Percentiles rank a stretch among this genome's conserved stretches.
Conservation (phyloP, 2,113 vertebrate species). For the Pseudorhombus dupliciocellatus region DNA sequence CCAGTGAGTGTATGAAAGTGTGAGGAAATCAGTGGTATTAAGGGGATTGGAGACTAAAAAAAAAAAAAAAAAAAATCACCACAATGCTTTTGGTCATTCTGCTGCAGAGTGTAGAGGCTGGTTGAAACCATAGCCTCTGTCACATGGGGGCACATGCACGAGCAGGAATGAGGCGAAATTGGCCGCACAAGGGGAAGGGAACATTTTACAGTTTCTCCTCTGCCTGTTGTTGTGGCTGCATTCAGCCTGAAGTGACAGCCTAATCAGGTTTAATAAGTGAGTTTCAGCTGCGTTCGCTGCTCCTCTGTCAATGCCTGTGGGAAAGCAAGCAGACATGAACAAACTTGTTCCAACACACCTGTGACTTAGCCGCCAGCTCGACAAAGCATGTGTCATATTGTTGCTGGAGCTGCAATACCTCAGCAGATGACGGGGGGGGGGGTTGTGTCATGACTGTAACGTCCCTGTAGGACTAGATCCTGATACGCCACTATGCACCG, state of each 20-base stretch:
- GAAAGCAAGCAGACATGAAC: constrained; percentile 48
- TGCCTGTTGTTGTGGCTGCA: constrained; percentile 7
- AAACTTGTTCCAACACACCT: constrained; percentile 71
- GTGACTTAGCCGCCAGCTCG: constrained; percentile 54
- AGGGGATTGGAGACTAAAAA: constrained; percentile 42
- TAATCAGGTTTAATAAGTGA: constrained; percentile 42
- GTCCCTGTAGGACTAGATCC: constrained; percentile 21
- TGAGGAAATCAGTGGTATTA: constrained; percentile 60
- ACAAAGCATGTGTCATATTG: constrained; percentile 55
- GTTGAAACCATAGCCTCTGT: constrained; percentile 31
- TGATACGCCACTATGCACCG: neutral
- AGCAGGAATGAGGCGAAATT: constrained; percentile 1
- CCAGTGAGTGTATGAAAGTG: constrained; percentile 50
- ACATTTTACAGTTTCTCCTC: constrained; percentile 9
- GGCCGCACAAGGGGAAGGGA: neutral
- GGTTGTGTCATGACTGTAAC: constrained; percentile 32
- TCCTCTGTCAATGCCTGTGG: constrained; percentile 42
- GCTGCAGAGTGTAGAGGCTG: constrained; percentile 28
- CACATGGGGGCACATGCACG: constrained; percentile 4
- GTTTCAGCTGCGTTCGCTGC: constrained; percentile 28
- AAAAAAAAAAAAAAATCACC: constrained; percentile 16
- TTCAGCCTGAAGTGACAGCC: constrained; percentile 36
- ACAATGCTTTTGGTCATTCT: constrained; percentile 31
- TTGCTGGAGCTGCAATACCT: constrained; percentile 21
- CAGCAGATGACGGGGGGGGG: constrained; percentile 12